These are phyloP conservation scores for Amphipoea oculea DNA, from an alignment of 2,888 invertebrate species.

Conservation along the genomic window DNA sequence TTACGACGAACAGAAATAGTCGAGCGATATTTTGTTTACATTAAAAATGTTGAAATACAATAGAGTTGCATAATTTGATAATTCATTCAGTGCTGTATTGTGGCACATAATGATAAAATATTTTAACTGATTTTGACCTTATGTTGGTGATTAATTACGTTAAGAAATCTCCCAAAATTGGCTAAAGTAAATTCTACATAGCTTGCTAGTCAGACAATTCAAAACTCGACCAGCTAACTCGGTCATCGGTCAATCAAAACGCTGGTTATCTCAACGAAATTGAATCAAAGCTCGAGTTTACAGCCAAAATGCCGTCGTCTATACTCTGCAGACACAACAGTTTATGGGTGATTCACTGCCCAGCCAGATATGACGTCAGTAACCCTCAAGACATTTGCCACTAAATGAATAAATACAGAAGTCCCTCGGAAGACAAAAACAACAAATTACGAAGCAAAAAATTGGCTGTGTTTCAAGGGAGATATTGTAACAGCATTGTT, in stretches of 20 bases:
- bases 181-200: not conserved
- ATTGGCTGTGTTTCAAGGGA: not conserved
- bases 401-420: slow-evolving; percentile 32
- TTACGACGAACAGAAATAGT: slow-evolving; percentile 54
- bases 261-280: slow-evolving; percentile 34
- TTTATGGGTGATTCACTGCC: slow-evolving; percentile 42
- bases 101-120: not conserved
- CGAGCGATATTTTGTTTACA: not conserved
- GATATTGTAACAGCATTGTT: not conserved
- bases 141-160: not conserved
- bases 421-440: not conserved
- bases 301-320: slow-evolving; percentile 24
- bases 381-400: slow-evolving; percentile 23
- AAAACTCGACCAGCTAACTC: slow-evolving; percentile 10
- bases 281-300: slow-evolving; percentile 31
- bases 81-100: not conserved
- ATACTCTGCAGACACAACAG: slow-evolving; percentile 37
- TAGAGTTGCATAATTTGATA: slow-evolving; percentile 1
- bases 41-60: slow-evolving; percentile 6
- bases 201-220: not conserved
- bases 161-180: not conserved
- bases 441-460: not conserved
- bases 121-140: not conserved
- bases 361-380: slow-evolving; percentile 58
- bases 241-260: slow-evolving; percentile 38